Evolutionary conservation across 2,888 invertebrate genomes (phyloP).

Genomic region (Invenusta paracnida): DNA sequence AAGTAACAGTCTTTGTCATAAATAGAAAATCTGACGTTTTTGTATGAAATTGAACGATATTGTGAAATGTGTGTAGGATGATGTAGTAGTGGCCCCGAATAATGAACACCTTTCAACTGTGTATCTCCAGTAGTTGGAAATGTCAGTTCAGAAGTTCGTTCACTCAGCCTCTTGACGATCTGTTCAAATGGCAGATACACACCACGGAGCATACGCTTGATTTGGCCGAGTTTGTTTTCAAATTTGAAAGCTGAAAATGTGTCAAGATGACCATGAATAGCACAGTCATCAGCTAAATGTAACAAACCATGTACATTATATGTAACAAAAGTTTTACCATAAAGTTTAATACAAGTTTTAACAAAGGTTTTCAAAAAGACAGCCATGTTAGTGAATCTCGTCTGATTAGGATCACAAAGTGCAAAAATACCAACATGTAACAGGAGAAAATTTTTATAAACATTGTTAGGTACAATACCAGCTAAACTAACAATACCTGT

Average conservation of each 20-base stretch:
- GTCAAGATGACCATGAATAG: constrained; percentile 51
- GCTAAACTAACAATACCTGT: constrained; percentile 49
- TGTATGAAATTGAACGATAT: background rate
- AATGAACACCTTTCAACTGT: background rate
- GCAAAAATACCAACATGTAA: constrained; percentile 48
- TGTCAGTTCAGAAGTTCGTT: background rate
- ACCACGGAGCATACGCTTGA: constrained; percentile 41
- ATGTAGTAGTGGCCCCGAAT: background rate
- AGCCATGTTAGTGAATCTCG: constrained; percentile 24
- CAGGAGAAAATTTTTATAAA: constrained; percentile 49
- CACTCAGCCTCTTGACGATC: background rate
- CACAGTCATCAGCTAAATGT: constrained; percentile 54
- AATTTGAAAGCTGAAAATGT: constrained; percentile 54
- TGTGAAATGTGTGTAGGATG: background rate
- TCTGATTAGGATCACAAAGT: constrained; percentile 37
- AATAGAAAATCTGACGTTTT: background rate
- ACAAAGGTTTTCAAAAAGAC: constrained; percentile 49
- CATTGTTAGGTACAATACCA: constrained; percentile 43
- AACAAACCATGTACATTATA: constrained; percentile 56
- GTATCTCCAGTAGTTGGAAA: background rate
- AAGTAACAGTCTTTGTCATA: background rate
- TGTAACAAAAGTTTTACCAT: constrained; percentile 51
- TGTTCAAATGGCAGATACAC: background rate
- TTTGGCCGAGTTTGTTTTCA: constrained; percentile 51
- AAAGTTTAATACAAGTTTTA: constrained; percentile 47